A percentile compares a stretch with the other conserved stretches of the same genome.
phyloP scores from a whole-genome alignment of 2,113 vertebrate species.

The Sterrhoptilus dennistouni region DNA sequence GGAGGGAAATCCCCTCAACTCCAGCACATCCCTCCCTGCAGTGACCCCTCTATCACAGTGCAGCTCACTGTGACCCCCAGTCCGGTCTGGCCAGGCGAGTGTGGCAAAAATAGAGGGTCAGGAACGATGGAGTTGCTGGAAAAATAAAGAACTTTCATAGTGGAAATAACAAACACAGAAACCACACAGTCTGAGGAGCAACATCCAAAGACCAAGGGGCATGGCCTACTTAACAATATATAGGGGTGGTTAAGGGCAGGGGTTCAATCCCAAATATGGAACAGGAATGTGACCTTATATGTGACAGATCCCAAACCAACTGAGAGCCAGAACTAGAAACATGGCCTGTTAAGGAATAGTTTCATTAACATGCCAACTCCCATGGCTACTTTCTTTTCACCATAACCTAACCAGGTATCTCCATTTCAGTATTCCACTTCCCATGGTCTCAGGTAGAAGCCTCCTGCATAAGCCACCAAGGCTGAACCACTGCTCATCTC shows the following conservation, averaged over 20 bases:
- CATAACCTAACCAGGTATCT: not conserved
- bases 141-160: not conserved
- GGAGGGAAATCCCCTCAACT: not conserved
- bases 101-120: not conserved
- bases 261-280: not conserved
- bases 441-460: not conserved
- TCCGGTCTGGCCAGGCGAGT: fast-evolving
- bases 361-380: not conserved
- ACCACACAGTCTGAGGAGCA: not conserved
- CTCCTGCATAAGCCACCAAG: not conserved
- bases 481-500: not conserved
- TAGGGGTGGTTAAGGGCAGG: not conserved
- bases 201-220: not conserved
- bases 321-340: not conserved
- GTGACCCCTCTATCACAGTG: not conserved
- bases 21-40: not conserved
- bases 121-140: not conserved
- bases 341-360: not conserved
- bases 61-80: not conserved
- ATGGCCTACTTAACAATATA: not conserved
- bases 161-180: not conserved
- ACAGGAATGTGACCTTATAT: not conserved
- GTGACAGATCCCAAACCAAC: not conserved
- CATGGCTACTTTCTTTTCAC: not conserved
- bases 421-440: not conserved